These are phyloP conservation scores for Procavia capensis DNA, from an alignment of 2,113 vertebrate species.

Conservation along the genomic window DNA sequence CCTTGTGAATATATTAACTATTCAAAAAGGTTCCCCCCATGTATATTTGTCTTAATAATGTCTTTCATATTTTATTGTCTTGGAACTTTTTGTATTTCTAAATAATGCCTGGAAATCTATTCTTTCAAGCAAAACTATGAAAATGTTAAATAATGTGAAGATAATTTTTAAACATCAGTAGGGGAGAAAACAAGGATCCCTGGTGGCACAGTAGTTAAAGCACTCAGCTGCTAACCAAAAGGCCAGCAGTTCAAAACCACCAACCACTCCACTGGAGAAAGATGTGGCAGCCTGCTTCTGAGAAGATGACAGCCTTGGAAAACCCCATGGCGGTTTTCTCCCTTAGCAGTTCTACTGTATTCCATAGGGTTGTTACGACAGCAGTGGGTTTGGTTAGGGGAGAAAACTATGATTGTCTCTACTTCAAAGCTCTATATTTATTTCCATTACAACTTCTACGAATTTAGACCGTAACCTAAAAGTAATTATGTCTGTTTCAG, in stretches of 20 bases:
- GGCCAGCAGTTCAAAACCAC: no score
- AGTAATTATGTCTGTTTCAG: conserved; percentile 17
- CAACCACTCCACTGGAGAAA: no score
- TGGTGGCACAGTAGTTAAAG: no score
- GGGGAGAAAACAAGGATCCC: neutral
- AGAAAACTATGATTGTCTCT: conserved; percentile 20
- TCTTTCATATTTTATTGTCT: conserved; percentile 9
- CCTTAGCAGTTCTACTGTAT: no score
- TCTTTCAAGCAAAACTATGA: conserved; percentile 4
- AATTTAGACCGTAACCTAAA: conserved; percentile 59
- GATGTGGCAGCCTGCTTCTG: no score
- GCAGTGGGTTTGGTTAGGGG: neutral
- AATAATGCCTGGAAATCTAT: neutral
- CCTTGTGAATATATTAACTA: neutral
- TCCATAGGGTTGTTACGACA: no score
- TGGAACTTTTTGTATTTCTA: conserved; percentile 40
- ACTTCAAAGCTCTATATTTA: conserved; percentile 42
- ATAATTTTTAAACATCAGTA: conserved; percentile 29
- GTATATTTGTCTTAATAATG: conserved; percentile 8
- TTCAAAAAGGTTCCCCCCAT: conserved; percentile 31
- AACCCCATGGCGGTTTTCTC: no score
- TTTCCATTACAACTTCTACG: conserved; percentile 31
- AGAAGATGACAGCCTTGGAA: no score
- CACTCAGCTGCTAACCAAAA: no score
- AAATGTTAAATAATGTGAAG: conserved; percentile 36